Percentiles rank a stretch among this genome's conserved stretches.
These are phyloP conservation scores for Zenarchopterus dispar DNA, from an alignment of 2,797 vertebrate genomes.

Conservation along the genomic window DNA sequence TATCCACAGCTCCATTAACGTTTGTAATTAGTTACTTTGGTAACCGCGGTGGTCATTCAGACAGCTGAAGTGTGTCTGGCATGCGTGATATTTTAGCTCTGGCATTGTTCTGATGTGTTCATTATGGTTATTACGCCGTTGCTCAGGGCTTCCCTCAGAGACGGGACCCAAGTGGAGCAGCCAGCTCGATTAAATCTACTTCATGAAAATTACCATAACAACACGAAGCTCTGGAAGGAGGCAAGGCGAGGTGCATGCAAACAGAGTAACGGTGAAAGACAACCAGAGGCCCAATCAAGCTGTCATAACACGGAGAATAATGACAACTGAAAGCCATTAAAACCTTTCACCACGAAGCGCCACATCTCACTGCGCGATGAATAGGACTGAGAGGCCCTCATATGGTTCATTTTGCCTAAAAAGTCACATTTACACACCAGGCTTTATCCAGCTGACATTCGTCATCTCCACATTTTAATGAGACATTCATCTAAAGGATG, in stretches of 20 bases:
- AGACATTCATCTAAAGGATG: constrained; percentile 62
- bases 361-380: constrained; percentile 62
- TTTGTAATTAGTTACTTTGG: constrained; percentile 53
- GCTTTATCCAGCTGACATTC: constrained; percentile 55
- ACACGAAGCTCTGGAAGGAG: constrained; percentile 55
- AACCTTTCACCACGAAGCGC: constrained; percentile 61
- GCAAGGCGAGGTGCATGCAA: constrained; percentile 57
- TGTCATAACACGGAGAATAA: constrained; percentile 75
- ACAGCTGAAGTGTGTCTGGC: constrained; percentile 23
- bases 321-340: constrained; percentile 74
- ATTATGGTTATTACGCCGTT: constrained; percentile 65
- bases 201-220: constrained; percentile 77
- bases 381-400: constrained; percentile 51
- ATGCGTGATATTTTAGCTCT: constrained; percentile 39
- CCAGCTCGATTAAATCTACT: constrained; percentile 71
- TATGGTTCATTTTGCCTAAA: constrained; percentile 57
- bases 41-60: constrained; percentile 38
- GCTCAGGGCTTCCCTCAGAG: constrained; percentile 54
- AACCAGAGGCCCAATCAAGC: constrained; percentile 71
- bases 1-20: constrained; percentile 35
- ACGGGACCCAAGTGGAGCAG: constrained; percentile 62
- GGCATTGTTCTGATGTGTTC: constrained; percentile 63
- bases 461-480: constrained; percentile 67
- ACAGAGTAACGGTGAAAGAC: constrained; percentile 62
- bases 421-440: constrained; percentile 48